Base-by-base conservation (phyloP, 2,797 vertebrate genomes). In the Onychomys torridus region DNA sequence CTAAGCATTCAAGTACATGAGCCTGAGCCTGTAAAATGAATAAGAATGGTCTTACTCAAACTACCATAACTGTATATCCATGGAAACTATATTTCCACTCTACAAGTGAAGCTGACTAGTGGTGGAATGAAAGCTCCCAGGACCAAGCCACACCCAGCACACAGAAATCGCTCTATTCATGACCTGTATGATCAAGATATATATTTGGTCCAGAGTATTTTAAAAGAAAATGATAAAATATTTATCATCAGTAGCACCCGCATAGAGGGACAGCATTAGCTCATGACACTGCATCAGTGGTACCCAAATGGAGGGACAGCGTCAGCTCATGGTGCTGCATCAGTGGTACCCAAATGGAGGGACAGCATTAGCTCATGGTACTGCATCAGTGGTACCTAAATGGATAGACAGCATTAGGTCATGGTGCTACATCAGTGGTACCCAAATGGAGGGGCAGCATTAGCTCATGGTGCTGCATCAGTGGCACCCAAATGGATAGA, bases 201-300 rank as follows among this genome's bases (percentile, higher is more conserved):
- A 87, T 79, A n/a, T 65, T 94, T 83, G n/a, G 73, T 87, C 21
- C 6, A 43, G 34, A 78, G 85, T 76, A 63, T 87, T 85, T 46
- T 79, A 86, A 90, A 12, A 25, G 19, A 73, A 65, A 90, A 96
- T 95, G 69, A 65, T 55, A 94, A 37, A 94, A 78, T 21, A 46
- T 78, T 32, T 89, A 57, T 67, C 40, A 9, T 71, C 9, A 0
- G 43, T 67, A 52, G 32, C 79, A 86, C 79, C 29, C 40, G 23
- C 61, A 13, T 55, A 14, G 7, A 89, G 67, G 59, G 16, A 0
- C 9, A 90, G 79, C 14, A 2, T 89, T 59, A 61, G 23, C 23
- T 79, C 4, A 55, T 46, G 3, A 2, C 40, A 21, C 25, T 75
- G 14, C 5, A 0, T 49, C 46, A 49, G 8, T 49, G 46, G 46